phyloP scores from a whole-genome alignment of 2,888 invertebrate genomes.

The Euzophera pinguis region DNA sequence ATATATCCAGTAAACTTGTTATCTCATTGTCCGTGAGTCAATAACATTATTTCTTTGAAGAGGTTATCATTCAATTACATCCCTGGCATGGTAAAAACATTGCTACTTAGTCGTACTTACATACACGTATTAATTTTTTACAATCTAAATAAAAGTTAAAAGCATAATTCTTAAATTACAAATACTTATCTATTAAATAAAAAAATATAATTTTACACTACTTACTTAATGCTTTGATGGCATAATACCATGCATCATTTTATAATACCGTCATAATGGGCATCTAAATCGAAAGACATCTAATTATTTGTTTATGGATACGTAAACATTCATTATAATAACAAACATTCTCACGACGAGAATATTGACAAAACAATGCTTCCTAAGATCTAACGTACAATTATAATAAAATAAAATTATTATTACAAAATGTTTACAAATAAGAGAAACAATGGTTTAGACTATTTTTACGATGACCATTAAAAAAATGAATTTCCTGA shows the following conservation, averaged over 20 bases:
- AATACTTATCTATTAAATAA: no score
- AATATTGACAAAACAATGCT: constrained; percentile 6
- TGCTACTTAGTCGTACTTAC: neutral
- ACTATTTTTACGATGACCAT: no score
- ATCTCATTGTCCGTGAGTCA: neutral
- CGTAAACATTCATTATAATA: neutral
- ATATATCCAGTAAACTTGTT: neutral
- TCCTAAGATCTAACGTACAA: neutral
- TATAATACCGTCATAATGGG: no score
- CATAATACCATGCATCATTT: no score
- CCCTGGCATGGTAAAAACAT: neutral
- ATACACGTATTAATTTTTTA: no score
- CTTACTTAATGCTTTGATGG: no score
- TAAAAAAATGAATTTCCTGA: no score
- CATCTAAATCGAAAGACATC: no score
- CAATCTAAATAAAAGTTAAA: no score
- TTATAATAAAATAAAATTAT: neutral
- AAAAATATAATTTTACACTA: no score
- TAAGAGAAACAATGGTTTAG: no score
- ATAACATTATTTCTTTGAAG: neutral
- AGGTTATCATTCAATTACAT: neutral
- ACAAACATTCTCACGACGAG: neutral
- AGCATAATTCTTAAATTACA: no score
- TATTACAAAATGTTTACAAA: neutral
- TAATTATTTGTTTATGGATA: neutral